Evolutionary conservation across 2,113 vertebrate species (phyloP), one percentile per base, ranked within the genome.

Genomic region (Prionailurus bengalensis): DNA sequence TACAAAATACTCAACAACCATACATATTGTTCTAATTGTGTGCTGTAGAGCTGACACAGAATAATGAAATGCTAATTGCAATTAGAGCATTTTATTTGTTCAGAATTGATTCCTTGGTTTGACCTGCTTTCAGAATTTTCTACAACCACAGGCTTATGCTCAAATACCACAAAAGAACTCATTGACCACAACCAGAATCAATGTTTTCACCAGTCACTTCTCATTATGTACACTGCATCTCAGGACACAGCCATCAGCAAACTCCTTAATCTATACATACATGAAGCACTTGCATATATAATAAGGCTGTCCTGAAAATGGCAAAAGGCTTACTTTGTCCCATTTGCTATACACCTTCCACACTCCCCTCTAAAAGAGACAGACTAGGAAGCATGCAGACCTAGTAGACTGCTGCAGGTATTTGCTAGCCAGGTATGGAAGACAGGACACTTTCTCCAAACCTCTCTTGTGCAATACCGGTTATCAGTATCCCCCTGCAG

Each of bases 1-100:
- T 82, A 95, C 39, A 88, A 97, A 92, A 91, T 58, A 61, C 36
- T 93, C 61, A 80, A 79, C 48, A 73, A 79, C 53, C 36, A 96
- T 65, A 96, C 31, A 86, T 73, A 91, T 12, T 74, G 51, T 31
- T 71, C 31, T 95, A 93, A 94, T 36, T 95, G 70, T 95, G 70
- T 73, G 10, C 58, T 96, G 27, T 51, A 76, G 31, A 90, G 29
- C n/a, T 85, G 45, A 61, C 55, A 81, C 29, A 21, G 29, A 92
- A 94, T 74, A 91, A 82, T 68, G 63, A 91, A 96, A 71, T 5
- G 29, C 23, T 68, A 88, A 95, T 51, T 58, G 45, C 53, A 91
- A 79, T 79, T 83, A 93, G 58, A 91, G 48, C 4, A 16, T 78
- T 84, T 81, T 82, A 83, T 93, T 93, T 85, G 17, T 12, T 94